Conservation (phyloP, 2,113 vertebrate genomes). For the Trichechus manatus region DNA sequence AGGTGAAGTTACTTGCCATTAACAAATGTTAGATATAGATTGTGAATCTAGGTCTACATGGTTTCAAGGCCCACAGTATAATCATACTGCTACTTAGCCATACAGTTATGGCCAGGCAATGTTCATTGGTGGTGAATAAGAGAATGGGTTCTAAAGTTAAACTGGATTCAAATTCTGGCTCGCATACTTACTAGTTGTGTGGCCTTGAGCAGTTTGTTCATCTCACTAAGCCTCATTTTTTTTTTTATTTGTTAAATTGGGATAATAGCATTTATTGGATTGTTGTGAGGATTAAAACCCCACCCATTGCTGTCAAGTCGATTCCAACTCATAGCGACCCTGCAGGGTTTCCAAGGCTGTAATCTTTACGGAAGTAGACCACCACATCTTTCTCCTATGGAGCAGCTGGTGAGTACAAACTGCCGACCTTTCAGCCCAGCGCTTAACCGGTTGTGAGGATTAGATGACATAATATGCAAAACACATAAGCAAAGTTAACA, state of each 20-base stretch:
- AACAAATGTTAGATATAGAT: slow-evolving; percentile 19
- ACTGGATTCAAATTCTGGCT: slow-evolving; percentile 15
- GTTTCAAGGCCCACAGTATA: neutral
- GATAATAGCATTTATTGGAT: neutral
- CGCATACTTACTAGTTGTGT: neutral
- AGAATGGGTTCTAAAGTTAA: neutral
- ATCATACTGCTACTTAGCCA: neutral
- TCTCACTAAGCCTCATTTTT: neutral
- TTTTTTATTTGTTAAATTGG: slow-evolving; percentile 14
- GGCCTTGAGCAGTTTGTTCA: neutral
- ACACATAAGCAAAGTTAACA: neutral
- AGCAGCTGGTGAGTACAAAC: too few relatives aligned
- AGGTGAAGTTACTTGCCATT: neutral
- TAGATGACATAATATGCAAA: slow-evolving; percentile 18
- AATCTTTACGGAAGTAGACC: too few relatives aligned
- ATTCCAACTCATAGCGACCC: too few relatives aligned
- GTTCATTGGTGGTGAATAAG: neutral
- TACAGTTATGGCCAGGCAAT: slow-evolving; percentile 14
- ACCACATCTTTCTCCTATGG: too few relatives aligned
- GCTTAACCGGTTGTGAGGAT: neutral
- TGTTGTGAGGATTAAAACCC: neutral
- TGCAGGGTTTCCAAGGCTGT: too few relatives aligned
- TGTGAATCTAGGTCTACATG: slow-evolving; percentile 1
- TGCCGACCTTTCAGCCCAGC: too few relatives aligned
- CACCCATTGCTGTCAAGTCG: too few relatives aligned